Base-by-base conservation (phyloP, 2,888 invertebrate genomes). In the Camponotus fellah region DNA sequence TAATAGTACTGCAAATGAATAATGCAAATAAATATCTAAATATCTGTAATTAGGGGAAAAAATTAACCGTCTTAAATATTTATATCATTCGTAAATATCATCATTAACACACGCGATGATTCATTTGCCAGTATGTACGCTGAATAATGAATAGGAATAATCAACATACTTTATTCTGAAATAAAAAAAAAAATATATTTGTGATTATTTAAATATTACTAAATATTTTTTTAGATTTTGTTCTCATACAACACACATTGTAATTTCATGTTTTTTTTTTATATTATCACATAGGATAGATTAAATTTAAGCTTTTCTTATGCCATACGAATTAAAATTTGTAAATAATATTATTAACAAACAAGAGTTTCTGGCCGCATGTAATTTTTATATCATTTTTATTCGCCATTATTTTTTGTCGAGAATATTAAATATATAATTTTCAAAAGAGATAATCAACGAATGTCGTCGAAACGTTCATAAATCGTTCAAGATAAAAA, bases 391-490 rank as follows among this genome's bases (percentile, higher is more conserved):
- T n/a, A 17, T 43, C 49, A 6, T 68, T 68, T 32, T n/a, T 71
- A 34, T 37, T 6, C 12, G 14, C 6, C 56, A 1, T 72, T 56
- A 72, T 26, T 26, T 56, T 40, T 56, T 58, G 17, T 72, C 69
- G 49, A 49, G 49, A 49, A 49, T 49, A 56, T 74, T 74, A 74
- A 46, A 74, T 32, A 12, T n/a, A 40, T n/a, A 21, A 34, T 37
- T 37, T 46, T 14, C 3, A 3, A 10, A 6, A 14, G 21, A 34
- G 12, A 17, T n/a, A 5, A 14, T 9, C n/a, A n/a, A 17, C 17
- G n/a, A 17, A 10, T 14, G 10, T 53, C 53, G 21, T 37, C 17
- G 72, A 21, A 56, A 56, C 10, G 3, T 21, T 17, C 34, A 26
- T 32, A 32, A 62, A 62, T 21, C 10, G 9, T 26, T 6, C 37